Evolutionary conservation across 2,888 invertebrate species (phyloP), one percentile per base, ranked within the genome.

Genomic region (Eulithis testata): DNA sequence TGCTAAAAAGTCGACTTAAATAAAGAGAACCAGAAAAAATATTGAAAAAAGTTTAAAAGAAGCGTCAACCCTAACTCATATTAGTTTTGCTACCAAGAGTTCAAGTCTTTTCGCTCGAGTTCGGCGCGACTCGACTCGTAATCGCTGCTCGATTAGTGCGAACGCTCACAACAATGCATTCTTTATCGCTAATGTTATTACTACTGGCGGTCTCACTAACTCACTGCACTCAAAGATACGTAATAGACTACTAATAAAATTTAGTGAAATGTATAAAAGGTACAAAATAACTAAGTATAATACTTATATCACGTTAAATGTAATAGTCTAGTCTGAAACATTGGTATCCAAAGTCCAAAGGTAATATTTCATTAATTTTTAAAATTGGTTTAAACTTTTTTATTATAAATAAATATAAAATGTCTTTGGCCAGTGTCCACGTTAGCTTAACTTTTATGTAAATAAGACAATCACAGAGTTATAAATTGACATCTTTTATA

Each of bases 91-190:
- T 65, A 64, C 66, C 62, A 27, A 65, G 63, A 65, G 69, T 60
- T 70, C 54, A 59, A 59, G 64, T 68, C 69, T 71, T 73, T 72
- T 73, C 71, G 64, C 66, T 71, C 69, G 68, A 69, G 61, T 66
- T 70, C 59, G 65, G 63, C 54, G 58, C 62, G 66, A 71, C 64
- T 51, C 62, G 66, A 71, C 64, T 51, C 66, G 72, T 78, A 74
- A 79, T 75, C 71, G 71, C 63, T 61, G 51, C 66, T 73, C 73
- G 73, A 78, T 78, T 73, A 77, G 71, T 70, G 60, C 66, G 70
- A 75, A 71, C 66, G 65, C 69, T 71, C 70, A 70, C 73, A 70
- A 74, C 72, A 77, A 77, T 76, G 70, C 70, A 70, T 69, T 74
- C 67, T 73, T 63, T 57, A 63, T 66, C 63, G 65, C 53, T 56